Base-by-base conservation (phyloP, 2,113 vertebrate species). In the Crypturellus undulatus region DNA sequence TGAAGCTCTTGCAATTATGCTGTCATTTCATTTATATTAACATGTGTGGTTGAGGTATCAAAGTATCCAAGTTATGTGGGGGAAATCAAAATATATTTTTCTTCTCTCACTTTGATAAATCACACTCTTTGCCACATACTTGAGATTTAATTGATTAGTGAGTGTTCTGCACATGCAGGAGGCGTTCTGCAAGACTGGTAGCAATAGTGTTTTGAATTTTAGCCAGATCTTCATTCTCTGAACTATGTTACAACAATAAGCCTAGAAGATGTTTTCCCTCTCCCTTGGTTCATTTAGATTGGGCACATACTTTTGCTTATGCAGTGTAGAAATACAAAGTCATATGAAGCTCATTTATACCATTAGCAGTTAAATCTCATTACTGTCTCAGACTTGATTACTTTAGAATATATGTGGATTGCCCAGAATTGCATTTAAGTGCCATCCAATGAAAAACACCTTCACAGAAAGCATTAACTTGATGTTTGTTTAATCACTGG, bases 11-110 rank as follows among this genome's bases (percentile, higher is more conserved):
- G 64, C 34, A 92, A 49, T 96, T 94, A 89, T 59, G 11, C 38
- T 89, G 70, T 81, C 24, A 63, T 73, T 84, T 95, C 14, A 82
- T 91, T 96, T 76, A 68, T 88, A 82, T 77, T 68, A 88, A 49
- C 14, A 49, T 24, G 16, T 94, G 80, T 95, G 56, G 60, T 71
- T 3, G 3, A 79, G 56, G 6, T 78, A 90, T 40, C 20, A 71
- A 63, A 17, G 22, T 90, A 68, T 63, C n/a, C 25, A 51, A 22
- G 36, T 87, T 81, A 68, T 73, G 47, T 15, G 86, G 62, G 54
- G 83, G 81, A 83, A 76, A 81, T 59, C 28, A 75, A 70, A 28
- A 64, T 87, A 87, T 77, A 11, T 12, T 81, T 30, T 87, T 18
- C 21, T 58, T 5, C 12, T 16, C 73, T 89, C 49, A 59, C 10